These are phyloP conservation scores for Donacobius atricapilla DNA, from an alignment of 2,113 vertebrate genomes.

Conservation along the genomic window DNA sequence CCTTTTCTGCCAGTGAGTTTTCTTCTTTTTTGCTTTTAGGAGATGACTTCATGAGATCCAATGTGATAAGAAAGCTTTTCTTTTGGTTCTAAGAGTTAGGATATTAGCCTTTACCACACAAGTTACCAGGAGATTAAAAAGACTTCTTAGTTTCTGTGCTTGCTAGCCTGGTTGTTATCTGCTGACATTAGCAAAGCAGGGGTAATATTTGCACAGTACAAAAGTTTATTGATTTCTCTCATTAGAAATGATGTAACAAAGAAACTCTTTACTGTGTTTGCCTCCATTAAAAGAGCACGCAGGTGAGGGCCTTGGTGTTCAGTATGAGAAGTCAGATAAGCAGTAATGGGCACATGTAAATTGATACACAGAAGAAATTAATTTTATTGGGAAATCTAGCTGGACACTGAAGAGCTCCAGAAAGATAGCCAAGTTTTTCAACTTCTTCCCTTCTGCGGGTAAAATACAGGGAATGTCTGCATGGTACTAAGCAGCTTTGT, in stretches of 20 bases:
- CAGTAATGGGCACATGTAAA: neutral
- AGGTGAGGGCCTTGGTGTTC: neutral
- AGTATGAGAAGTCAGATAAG: neutral
- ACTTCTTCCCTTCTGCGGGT: accelerated
- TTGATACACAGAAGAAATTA: neutral
- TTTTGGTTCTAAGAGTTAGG: neutral
- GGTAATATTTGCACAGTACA: neutral
- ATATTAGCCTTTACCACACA: neutral
- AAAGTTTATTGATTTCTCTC: neutral
- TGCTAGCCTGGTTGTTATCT: neutral
- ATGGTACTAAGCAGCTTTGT: neutral
- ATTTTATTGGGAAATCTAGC: neutral
- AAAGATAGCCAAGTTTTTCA: neutral
- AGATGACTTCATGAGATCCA: neutral
- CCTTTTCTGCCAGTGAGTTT: neutral
- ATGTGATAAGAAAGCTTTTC: neutral
- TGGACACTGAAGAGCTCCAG: neutral
- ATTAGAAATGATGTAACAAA: neutral
- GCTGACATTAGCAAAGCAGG: neutral
- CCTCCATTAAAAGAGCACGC: neutral
- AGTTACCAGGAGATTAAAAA: neutral
- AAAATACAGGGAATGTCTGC: neutral
- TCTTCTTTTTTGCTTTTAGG: neutral
- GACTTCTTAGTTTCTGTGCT: neutral
- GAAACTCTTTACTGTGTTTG: neutral